Conservation (phyloP, 2,888 invertebrate genomes). For the Onchidella celtica region DNA sequence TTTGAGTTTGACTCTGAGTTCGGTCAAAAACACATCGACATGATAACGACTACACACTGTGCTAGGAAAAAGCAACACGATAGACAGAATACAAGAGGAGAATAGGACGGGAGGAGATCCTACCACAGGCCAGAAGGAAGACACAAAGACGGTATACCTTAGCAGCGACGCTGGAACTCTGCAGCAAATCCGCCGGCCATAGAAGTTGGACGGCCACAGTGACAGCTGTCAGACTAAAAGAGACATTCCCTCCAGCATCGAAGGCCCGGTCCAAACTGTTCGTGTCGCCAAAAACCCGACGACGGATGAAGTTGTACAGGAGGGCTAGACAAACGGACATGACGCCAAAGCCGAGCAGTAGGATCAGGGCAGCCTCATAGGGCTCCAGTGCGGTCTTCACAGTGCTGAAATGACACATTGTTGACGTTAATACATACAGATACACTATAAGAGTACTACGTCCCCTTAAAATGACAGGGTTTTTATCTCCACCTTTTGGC, state of each 20-base stretch:
- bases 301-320: conserved; percentile 61
- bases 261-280: conserved; percentile 67
- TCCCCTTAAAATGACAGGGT: too few relatives aligned
- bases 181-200: conserved; percentile 69
- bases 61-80: too few relatives aligned
- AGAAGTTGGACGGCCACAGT: conserved; percentile 68
- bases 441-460: too few relatives aligned
- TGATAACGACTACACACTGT: too few relatives aligned
- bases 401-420: conserved; percentile 40
- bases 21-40: too few relatives aligned
- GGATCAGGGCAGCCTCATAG: conserved; percentile 61
- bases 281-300: conserved; percentile 61
- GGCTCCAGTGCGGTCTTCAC: conserved; percentile 56
- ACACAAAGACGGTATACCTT: too few relatives aligned
- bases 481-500: too few relatives aligned
- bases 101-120: too few relatives aligned
- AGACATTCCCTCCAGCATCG: conserved; percentile 68
- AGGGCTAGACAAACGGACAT: conserved; percentile 64
- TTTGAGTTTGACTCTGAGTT: too few relatives aligned
- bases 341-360: conserved; percentile 66
- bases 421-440: too few relatives aligned
- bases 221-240: conserved; percentile 66
- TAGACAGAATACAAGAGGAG: too few relatives aligned
- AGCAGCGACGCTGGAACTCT: conserved; percentile 66
- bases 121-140: too few relatives aligned